phyloP scores from a whole-genome alignment of 2,888 invertebrate species.

The Norana najaformis region DNA sequence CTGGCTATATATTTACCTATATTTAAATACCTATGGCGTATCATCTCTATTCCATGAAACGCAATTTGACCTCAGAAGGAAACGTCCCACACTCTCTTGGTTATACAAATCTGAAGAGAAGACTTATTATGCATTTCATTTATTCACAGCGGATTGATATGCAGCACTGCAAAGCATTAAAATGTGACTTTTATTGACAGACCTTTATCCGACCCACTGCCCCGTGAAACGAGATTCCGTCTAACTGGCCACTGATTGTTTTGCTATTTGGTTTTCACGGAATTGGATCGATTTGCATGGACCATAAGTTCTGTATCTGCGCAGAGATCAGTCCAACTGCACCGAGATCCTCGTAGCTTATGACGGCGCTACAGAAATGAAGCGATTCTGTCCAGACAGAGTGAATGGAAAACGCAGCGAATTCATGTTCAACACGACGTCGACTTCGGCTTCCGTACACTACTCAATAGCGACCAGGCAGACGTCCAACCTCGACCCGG shows the following conservation, averaged over 20 bases:
- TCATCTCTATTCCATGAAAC: too few species aligned
- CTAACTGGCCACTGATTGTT: not conserved
- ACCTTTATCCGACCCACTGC: not conserved
- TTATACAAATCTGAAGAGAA: too few species aligned
- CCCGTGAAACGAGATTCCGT: slow-evolving; percentile 1
- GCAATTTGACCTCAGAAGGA: too few species aligned
- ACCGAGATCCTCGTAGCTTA: slow-evolving; percentile 24
- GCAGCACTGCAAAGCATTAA: not conserved
- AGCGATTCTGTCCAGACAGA: slow-evolving; percentile 24
- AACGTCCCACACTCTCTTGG: too few species aligned
- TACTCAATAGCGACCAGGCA: slow-evolving; percentile 32
- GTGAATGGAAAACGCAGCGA: not conserved
- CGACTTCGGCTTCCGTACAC: slow-evolving; percentile 28
- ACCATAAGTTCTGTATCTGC: not conserved
- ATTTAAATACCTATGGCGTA: too few species aligned
- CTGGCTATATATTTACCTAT: too few species aligned
- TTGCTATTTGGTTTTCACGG: not conserved
- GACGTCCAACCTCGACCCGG: slow-evolving; percentile 37
- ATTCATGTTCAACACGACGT: slow-evolving; percentile 24
- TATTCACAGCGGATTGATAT: too few species aligned
- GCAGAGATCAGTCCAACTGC: slow-evolving; percentile 28
- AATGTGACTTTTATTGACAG: slow-evolving; percentile 16
- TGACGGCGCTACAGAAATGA: slow-evolving; percentile 27
- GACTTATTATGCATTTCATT: too few species aligned
- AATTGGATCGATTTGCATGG: not conserved